Base-by-base conservation (phyloP, 2,888 invertebrate genomes). In the Palloptera scutellata region DNA sequence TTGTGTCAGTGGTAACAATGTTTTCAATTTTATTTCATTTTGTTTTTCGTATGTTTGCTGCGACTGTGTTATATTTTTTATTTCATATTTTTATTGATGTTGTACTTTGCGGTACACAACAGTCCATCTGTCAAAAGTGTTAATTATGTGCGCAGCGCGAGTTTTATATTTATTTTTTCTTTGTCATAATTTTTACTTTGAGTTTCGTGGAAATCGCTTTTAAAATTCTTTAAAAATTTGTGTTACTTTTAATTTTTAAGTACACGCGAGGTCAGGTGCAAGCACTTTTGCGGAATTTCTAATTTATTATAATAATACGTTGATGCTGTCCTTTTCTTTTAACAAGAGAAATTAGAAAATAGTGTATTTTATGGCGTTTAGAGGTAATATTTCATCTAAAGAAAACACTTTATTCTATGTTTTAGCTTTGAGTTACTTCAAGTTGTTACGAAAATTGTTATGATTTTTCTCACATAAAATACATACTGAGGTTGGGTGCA, bases 111-210 rank as follows among this genome's bases (percentile, higher is more conserved):
- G 12, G 15, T 15, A 48, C 48, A 68, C 30, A 64, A 67, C 64
- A 70, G 70, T 64, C 70, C 71, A 67, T 66, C 64, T 71, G 71
- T 66, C 71, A 71, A 69, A 69, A 58, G 71, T 71, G 69, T 69
- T 69, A 69, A 71, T 71, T 71, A 53, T 53, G 53, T 42, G 42
- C 30, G 30, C 30, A 19, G 54, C 42, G 48, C 20, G 42, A 41
- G 42, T 62, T 40, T 62, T 61, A n/a, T 53, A 17, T 13, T 52
- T 45, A 9, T 61, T 19, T 13, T 61, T 12, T 19, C n/a, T 52
- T 20, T 40, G 43, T 59, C 11, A 12, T 48, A n/a, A 15, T 48
- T 12, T 15, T 48, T 48, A 48, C 15, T n/a, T 12, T 48, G 15
- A 48, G 12, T 48, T 48, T 48, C 15, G 15, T 48, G 48, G 30